Evolutionary conservation across 2,113 vertebrate genomes (phyloP), one percentile per base, ranked within the genome.

Genomic region (Melozone crissalis): DNA sequence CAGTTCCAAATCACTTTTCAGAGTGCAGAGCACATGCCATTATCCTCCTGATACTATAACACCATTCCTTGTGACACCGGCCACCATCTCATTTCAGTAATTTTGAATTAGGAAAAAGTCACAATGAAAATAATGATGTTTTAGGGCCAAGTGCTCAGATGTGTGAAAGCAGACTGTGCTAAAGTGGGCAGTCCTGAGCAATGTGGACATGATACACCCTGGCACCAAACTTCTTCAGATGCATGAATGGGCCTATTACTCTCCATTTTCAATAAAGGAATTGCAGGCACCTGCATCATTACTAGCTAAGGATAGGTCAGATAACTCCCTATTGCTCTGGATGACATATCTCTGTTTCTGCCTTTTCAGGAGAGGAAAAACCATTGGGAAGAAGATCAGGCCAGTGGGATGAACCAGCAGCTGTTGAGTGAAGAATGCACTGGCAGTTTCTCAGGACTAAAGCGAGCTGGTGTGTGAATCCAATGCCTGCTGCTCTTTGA

Each of bases 361-460:
- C 33, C 18, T 84, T 68, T 94, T 76, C 54, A 37, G 35, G 55
- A n/a, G 35, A 39, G 6, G 84, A 46, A 84, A 84, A 47, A n/a
- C 10, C 47, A 30, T 55, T 71, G 86, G 79, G 59, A 96, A 76
- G 71, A 71, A 63, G 61, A 78, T 67, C 61, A 83, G 68, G 57
- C 63, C 61, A 69, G 47, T 81, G 80, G 92, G 92, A 92, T 83
- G 92, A 86, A 72, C 68, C 72, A 78, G 30, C 90, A 96, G 85
- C 82, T 93, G 88, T 49, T 88, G 54, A 65, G 41, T n/a, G 61
- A 89, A 73, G 76, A 91, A 87, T 66, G 37, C 58, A 30, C 62
- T 93, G 85, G 88, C 93, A 90, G 41, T 49, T 90, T 90, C 90
- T 94, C 73, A 95, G 84, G 71, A 91, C 87, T 82, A 72, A 90